Conservation (phyloP, 37 sponge, comb jelly and placozoan species). For the Petrosia ficiformis region DNA sequence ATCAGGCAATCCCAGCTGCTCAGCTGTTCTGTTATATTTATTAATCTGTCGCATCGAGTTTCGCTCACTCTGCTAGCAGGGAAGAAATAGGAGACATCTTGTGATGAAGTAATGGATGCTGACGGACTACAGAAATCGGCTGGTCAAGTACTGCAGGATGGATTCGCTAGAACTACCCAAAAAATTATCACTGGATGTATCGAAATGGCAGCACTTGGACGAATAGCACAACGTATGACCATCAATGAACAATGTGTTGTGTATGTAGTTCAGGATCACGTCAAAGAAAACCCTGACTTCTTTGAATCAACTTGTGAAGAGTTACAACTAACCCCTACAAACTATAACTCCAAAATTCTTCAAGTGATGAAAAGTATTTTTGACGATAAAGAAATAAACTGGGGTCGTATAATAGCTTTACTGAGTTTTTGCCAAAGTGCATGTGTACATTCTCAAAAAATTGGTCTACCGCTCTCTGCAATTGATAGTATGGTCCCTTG, state of each 20-base stretch:
- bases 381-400: background rate
- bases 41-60: too few species aligned
- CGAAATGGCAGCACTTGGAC: too few species aligned
- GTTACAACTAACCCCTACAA: conserved; percentile 16
- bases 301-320: conserved; percentile 21
- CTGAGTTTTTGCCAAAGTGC: conserved; percentile 21
- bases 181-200: background rate
- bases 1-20: too few species aligned
- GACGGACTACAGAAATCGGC: too few species aligned
- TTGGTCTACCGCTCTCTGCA: background rate
- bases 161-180: background rate
- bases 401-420: conserved; percentile 23
- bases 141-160: background rate
- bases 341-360: background rate
- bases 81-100: too few species aligned
- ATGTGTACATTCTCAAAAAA: conserved; percentile 8
- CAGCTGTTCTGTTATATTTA: too few species aligned
- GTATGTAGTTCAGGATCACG: background rate
- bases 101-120: too few species aligned
- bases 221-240: too few species aligned
- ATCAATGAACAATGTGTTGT: too few species aligned
- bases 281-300: background rate
- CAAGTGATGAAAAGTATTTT: conserved; percentile 18
- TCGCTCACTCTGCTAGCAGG: too few species aligned
- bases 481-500: conserved; percentile 1